Percentiles rank a stretch among this genome's conserved stretches.
These are phyloP conservation scores for Lucifuga dentata DNA, from an alignment of 2,113 vertebrate species.

Conservation along the genomic window DNA sequence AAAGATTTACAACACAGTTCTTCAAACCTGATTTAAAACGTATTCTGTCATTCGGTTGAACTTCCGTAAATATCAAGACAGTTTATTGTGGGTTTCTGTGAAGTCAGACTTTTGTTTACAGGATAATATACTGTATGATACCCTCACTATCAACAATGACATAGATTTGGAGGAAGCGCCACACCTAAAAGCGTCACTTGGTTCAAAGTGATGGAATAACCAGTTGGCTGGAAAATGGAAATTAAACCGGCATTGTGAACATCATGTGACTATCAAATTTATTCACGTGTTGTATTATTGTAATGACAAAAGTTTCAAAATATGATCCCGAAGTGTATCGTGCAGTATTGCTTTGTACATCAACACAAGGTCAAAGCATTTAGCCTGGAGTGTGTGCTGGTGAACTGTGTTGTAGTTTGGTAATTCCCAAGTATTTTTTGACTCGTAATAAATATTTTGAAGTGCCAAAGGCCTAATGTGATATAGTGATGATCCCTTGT, in stretches of 20 bases:
- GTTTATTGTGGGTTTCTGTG: too few species aligned
- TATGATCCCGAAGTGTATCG: background rate
- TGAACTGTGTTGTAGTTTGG: too few species aligned
- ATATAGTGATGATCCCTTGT: background rate
- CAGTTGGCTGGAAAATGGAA: constrained; percentile 8
- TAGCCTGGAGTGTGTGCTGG: too few species aligned
- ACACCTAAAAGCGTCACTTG: constrained; percentile 12
- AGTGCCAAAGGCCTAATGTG: background rate
- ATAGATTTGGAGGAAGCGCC: background rate
- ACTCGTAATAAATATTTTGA: background rate
- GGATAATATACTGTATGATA: background rate
- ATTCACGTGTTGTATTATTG: background rate
- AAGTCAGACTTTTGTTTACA: constrained; percentile 2
- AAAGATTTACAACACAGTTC: too few species aligned
- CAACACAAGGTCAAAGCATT: background rate
- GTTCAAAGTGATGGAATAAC: background rate
- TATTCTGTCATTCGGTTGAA: too few species aligned
- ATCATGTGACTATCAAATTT: background rate
- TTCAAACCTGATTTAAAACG: too few species aligned
- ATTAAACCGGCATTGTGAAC: background rate
- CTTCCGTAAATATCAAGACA: too few species aligned
- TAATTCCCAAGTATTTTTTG: background rate
- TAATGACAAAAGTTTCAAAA: constrained; percentile 1
- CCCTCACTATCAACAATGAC: constrained; percentile 7
- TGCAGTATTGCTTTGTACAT: background rate